These are phyloP conservation scores for Erpobdella octoculata DNA, from an alignment of 2,888 invertebrate species.

Conservation along the genomic window DNA sequence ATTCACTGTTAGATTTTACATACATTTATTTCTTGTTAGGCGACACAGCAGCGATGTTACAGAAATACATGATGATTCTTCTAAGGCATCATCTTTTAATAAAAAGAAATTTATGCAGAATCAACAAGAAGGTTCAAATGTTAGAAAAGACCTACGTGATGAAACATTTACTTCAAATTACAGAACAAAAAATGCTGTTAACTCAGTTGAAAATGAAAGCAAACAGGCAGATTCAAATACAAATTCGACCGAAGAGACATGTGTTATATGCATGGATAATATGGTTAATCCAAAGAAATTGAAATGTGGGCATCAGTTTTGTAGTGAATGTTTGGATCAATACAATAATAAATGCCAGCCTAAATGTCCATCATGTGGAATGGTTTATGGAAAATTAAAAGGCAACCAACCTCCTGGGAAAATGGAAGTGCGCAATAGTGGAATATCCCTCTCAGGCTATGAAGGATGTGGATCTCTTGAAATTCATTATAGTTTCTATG, in stretches of 20 bases:
- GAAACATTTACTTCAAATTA: not conserved
- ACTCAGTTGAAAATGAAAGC: not conserved
- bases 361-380: constrained; percentile 44
- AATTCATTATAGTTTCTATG: constrained; percentile 45
- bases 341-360: constrained; percentile 39
- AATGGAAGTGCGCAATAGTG: constrained; percentile 35
- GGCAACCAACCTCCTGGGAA: constrained; percentile 44
- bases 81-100: not conserved
- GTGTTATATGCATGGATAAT: constrained; percentile 41
- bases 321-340: constrained; percentile 41
- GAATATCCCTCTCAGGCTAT: constrained; percentile 34
- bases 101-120: too few relatives aligned
- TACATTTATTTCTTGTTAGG: too few relatives aligned
- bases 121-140: too few relatives aligned
- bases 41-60: too few relatives aligned
- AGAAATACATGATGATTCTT: too few relatives aligned
- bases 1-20: too few relatives aligned
- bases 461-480: constrained; percentile 33
- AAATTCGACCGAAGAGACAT: constrained; percentile 24
- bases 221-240: not conserved
- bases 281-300: constrained; percentile 31
- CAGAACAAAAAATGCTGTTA: not conserved
- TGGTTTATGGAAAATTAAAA: constrained; percentile 40
- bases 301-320: constrained; percentile 42
- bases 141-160: too few relatives aligned